These are phyloP conservation scores for Drosophila vallismaia DNA, from an alignment of 2,888 invertebrate species.

Conservation along the genomic window DNA sequence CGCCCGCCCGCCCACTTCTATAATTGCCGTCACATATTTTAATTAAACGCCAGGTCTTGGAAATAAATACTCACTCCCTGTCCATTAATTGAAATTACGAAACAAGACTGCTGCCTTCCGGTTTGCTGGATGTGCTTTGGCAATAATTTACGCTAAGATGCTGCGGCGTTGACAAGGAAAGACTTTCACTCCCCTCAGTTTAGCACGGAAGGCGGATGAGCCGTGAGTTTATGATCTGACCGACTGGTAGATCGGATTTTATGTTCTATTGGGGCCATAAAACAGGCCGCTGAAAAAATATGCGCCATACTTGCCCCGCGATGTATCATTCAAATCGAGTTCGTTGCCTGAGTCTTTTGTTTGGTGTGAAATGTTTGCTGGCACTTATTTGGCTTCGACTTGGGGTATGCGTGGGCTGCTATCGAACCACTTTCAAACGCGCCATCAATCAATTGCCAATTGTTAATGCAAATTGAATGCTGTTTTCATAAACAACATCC, in stretches of 20 bases:
- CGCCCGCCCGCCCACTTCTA: slow-evolving; percentile 60
- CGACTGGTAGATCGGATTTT: slow-evolving; percentile 47
- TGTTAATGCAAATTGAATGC: slow-evolving; percentile 71
- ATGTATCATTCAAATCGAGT: slow-evolving; percentile 37
- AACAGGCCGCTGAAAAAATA: slow-evolving; percentile 31
- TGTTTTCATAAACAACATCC: slow-evolving; percentile 79
- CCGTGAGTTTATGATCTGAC: slow-evolving; percentile 40
- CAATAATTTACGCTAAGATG: slow-evolving; percentile 63
- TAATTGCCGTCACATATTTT: slow-evolving; percentile 66
- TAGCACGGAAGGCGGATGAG: slow-evolving; percentile 42
- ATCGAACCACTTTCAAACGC: slow-evolving; percentile 39
- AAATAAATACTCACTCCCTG: slow-evolving; percentile 51
- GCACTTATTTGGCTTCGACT: background rate
- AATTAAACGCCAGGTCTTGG: slow-evolving; percentile 69
- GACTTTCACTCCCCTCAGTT: slow-evolving; percentile 57
- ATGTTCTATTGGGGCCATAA: slow-evolving; percentile 73
- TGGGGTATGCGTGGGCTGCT: background rate
- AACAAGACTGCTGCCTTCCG: slow-evolving; percentile 17
- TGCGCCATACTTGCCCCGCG: slow-evolving; percentile 14
- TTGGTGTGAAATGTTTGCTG: slow-evolving; percentile 50
- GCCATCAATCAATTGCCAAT: slow-evolving; percentile 65
- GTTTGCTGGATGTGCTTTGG: slow-evolving; percentile 44
- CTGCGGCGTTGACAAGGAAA: slow-evolving; percentile 50
- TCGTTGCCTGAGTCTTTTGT: slow-evolving; percentile 74
- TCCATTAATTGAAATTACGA: slow-evolving; percentile 74